A percentile compares a stretch with the other conserved stretches of the same genome.
Evolutionary conservation across 2,888 invertebrate species (phyloP).

Genomic region (Itoplectis maculator): DNA sequence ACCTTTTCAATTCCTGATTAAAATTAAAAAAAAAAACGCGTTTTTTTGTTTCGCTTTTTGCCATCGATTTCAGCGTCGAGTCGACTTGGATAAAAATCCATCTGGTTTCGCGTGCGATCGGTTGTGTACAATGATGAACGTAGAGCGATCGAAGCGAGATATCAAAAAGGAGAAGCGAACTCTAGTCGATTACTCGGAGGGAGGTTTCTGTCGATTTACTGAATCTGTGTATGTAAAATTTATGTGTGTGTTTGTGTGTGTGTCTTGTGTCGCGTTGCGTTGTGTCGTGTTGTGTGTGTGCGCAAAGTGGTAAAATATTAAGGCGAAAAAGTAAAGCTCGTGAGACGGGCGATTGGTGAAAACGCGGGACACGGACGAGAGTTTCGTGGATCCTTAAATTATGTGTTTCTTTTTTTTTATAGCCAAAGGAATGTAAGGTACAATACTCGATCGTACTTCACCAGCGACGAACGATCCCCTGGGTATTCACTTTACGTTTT

Average conservation of each 20-base stretch:
- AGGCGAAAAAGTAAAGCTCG: conserved; percentile 40
- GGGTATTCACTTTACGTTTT: conserved; percentile 50
- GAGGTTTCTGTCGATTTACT: conserved; percentile 27
- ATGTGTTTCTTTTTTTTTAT: conserved; percentile 74
- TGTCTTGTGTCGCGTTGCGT: no score
- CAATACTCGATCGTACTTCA: conserved; percentile 84
- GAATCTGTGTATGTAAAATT: conserved; percentile 2
- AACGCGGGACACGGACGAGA: conserved; percentile 51
- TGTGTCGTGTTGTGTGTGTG: neutral
- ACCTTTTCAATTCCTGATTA: conserved; percentile 30
- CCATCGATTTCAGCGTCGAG: neutral
- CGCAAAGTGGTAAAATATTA: conserved; percentile 10
- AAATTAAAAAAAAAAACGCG: neutral
- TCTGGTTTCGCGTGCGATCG: conserved; percentile 12
- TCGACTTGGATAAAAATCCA: neutral
- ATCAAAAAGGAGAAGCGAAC: conserved; percentile 24
- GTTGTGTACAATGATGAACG: conserved; percentile 1
- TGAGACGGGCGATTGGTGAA: conserved; percentile 36
- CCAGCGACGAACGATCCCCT: conserved; percentile 78
- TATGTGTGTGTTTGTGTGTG: neutral
- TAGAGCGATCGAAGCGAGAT: conserved; percentile 40
- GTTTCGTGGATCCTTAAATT: conserved; percentile 64
- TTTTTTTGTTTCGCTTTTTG: neutral
- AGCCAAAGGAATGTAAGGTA: conserved; percentile 85
- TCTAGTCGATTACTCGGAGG: conserved; percentile 14